Evolutionary conservation across 2,113 vertebrate species (phyloP).

Genomic region (Oryzias curvinotus): DNA sequence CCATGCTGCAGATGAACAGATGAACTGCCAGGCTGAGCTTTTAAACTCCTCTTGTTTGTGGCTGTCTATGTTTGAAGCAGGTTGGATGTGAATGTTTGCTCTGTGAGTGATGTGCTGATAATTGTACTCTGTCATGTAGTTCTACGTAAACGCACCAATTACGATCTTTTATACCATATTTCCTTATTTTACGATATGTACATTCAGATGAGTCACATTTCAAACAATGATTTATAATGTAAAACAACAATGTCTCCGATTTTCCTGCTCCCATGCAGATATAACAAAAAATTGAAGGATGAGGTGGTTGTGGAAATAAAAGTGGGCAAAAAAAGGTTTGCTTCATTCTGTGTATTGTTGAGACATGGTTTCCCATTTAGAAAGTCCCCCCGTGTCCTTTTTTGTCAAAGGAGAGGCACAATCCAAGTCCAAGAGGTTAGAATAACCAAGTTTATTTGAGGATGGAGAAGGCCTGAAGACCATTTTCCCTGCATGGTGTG

Average conservation of each 20-base stretch:
- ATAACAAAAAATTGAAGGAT: not conserved
- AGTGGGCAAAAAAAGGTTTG: not conserved
- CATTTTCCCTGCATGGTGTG: too few relatives aligned
- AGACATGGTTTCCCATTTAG: too few relatives aligned
- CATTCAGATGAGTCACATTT: constrained; percentile 85
- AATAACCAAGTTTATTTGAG: too few relatives aligned
- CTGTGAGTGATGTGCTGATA: constrained; percentile 71
- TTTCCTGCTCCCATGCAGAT: not conserved
- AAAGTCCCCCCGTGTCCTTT: too few relatives aligned
- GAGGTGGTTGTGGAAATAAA: not conserved
- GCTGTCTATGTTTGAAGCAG: constrained; percentile 51
- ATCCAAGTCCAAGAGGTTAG: too few relatives aligned
- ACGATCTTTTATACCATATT: constrained; percentile 67
- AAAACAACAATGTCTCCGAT: not conserved
- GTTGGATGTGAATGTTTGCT: constrained; percentile 80
- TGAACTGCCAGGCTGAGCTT: constrained; percentile 3
- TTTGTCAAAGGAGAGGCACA: too few relatives aligned
- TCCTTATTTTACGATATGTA: constrained; percentile 75
- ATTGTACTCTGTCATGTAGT: constrained; percentile 74
- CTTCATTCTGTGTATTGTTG: not conserved
- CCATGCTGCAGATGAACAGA: too few relatives aligned
- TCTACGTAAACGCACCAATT: constrained; percentile 70
- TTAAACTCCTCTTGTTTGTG: not conserved
- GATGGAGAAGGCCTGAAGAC: too few relatives aligned
- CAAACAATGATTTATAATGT: constrained; percentile 83